Evolutionary conservation across 2,797 vertebrate species (phyloP), one percentile per base, ranked within the genome.

Genomic region (Anolis apletophallus): DNA sequence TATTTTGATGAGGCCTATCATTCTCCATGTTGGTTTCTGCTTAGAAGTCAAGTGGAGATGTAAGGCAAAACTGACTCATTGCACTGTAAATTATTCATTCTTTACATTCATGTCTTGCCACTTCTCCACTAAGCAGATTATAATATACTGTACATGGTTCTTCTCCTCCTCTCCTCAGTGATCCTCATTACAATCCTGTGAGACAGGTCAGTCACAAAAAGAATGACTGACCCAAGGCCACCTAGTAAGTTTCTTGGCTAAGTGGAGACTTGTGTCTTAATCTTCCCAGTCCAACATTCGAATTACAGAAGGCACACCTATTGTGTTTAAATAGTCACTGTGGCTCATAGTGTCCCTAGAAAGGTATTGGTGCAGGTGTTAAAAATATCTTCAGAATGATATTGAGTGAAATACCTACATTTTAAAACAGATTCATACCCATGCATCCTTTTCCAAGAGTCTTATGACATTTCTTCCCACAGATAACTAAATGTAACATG

Each of bases 311-410:
- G 8, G 6, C 34, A 29, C 17, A 54, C 29, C 40, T 12, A 59
- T 10, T 9, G 55, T 59, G 12, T 73, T 83, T 73, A 40, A 61
- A 80, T 54, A 9, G 80, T 8, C 36, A n/a, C 40, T 50, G 36
- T 67, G 32, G 23, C 13, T 67, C 59, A 32, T 26, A 69, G 3
- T 14, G 5, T 64, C 13, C 34, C 40, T 77, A 34, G 8, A 11
- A 86, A 77, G 9, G 59, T 88, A 72, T 29, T 32, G 8, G 77
- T 86, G 88, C 88, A 52, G n/a, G 46, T 86, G 81, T 14, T 80
- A 14, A 40, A 5, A 61, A 83, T 50, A 23, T 29, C 46, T 36
- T 67, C 32, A 67, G 61, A 14, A 80, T 80, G 59, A 26, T 67
- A 36, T 17, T 80, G 10, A 80, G 29, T 29, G 59, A 50, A 57